Base-by-base conservation (phyloP, 2,888 invertebrate species). In the Himalopsyche anomala region DNA sequence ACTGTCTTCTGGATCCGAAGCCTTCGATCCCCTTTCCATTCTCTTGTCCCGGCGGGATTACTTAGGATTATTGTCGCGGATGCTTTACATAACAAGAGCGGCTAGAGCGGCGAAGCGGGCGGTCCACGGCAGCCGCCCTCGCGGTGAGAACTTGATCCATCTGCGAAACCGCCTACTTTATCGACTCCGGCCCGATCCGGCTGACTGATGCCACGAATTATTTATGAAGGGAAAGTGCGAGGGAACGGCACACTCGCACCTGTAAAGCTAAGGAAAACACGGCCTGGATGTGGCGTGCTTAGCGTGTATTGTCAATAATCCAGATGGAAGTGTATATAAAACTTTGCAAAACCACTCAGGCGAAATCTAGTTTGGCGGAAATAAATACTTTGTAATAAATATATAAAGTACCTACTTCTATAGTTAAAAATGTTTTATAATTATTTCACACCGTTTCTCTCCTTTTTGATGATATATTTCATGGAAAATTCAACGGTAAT, bases 71-170 rank as follows among this genome's bases (percentile, higher is more conserved):
- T 86, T 86, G 84, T 86, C 86, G 81, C 62, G 81, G 84, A 86
- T 84, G 82, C 84, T 86, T 86, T 86, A 86, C 84, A 86, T 86
- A 84, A 86, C 85, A 85, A 82, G 83, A 45, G 85, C 19, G 56
- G 51, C 42, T 45, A 56, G 62, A 19, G 62, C 74, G 55, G 83
- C 74, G 45, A 83, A 82, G 51, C 85, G 74, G 74, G 42, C 55
- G 55, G 54, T 54, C 69, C 54, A 54, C 36, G 80, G 80, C 84
- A 55, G 84, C 80, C 56, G 55, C 84, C 74, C 74, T 74, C 54
- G 81, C 84, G 80, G 84, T 81, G 79, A 84, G 79, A 84, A 74
- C 84, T 84, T 74, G 84, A 84, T 84, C 74, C 74, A 74, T 74
- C 74, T 74, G 74, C 83, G 56, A 74, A 74, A 74, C 74, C 74